These are phyloP conservation scores for Neopipo cinnamomea DNA, from an alignment of 2,113 vertebrate genomes.

Conservation along the genomic window DNA sequence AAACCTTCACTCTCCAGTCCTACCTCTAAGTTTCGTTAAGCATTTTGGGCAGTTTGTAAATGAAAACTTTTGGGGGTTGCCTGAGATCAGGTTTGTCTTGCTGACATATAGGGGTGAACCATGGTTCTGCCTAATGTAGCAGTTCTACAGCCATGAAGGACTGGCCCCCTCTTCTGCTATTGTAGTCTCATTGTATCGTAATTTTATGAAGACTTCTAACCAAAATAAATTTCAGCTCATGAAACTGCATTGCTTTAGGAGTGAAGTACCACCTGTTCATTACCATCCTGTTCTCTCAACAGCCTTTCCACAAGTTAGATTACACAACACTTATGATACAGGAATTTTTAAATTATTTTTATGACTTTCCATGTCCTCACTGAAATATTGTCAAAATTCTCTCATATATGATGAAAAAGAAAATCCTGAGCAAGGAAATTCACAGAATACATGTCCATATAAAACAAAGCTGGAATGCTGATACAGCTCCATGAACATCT, in stretches of 20 bases:
- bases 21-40: neutral
- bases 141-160: neutral
- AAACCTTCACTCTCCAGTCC: neutral
- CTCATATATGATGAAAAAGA: neutral
- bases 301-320: neutral
- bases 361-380: neutral
- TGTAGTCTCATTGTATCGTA: neutral
- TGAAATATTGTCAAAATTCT: neutral
- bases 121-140: neutral
- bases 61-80: neutral
- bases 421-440: neutral
- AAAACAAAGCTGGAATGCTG: conserved; percentile 43
- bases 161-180: neutral
- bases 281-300: neutral
- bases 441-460: neutral
- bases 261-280: neutral
- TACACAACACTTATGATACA: neutral
- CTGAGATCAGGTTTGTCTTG: neutral
- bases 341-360: neutral
- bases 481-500: conserved; percentile 6
- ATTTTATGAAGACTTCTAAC: neutral
- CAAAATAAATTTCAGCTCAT: neutral
- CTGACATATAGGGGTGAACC: neutral
- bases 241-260: neutral
- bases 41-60: neutral